Evolutionary conservation across 1,140 invertebrate species (phyloP).

Genomic region (Drosophila sp.): DNA sequence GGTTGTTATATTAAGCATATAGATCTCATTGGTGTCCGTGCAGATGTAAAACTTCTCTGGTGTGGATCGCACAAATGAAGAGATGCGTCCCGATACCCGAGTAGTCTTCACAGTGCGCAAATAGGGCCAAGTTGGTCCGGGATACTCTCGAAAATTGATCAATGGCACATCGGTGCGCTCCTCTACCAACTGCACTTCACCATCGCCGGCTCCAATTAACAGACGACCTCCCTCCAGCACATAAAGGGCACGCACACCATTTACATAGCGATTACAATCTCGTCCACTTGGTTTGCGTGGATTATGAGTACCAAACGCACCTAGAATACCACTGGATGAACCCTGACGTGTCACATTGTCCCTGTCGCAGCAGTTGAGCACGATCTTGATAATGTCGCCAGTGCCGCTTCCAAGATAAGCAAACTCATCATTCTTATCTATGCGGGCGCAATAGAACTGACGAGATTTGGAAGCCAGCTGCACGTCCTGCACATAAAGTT

Average conservation of each 20-base stretch:
- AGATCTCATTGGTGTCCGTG: constrained; percentile 92
- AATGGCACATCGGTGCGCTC: constrained; percentile 85
- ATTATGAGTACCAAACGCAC: constrained; percentile 87
- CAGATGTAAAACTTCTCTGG: constrained; percentile 88
- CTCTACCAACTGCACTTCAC: constrained; percentile 90
- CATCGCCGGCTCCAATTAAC: constrained; percentile 93
- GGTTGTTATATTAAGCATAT: constrained; percentile 89
- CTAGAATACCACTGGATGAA: constrained; percentile 87
- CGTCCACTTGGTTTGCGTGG: constrained; percentile 73
- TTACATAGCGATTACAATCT: constrained; percentile 83
- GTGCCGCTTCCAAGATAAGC: constrained; percentile 94
- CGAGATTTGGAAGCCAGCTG: constrained; percentile 89
- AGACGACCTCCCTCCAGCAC: constrained; percentile 88
- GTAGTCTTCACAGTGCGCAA: constrained; percentile 87
- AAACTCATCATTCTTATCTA: constrained; percentile 88
- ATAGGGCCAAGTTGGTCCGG: constrained; percentile 86
- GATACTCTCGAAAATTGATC: constrained; percentile 85
- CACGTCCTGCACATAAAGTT: constrained; percentile 89
- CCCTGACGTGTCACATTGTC: constrained; percentile 85
- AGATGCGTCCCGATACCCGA: constrained; percentile 87
- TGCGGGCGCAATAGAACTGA: constrained; percentile 87
- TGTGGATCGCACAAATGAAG: constrained; percentile 87
- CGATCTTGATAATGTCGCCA: constrained; percentile 88
- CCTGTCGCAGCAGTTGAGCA: constrained; percentile 88
- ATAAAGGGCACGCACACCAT: constrained; percentile 88